phyloP scores from a whole-genome alignment of 2,797 vertebrate species.

The Prionace glauca region DNA sequence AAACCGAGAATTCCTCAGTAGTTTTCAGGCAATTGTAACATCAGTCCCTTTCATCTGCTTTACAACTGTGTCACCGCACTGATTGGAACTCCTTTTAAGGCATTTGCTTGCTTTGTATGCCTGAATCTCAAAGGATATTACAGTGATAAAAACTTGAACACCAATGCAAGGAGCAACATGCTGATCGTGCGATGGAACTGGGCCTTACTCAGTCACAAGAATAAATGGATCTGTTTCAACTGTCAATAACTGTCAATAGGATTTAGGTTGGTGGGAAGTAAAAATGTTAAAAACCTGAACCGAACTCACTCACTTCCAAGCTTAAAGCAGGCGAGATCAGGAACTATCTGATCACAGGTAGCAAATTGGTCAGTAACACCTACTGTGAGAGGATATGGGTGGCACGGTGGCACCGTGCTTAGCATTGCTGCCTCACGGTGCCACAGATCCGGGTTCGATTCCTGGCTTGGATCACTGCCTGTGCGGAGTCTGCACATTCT shows the following conservation, averaged over 20 bases:
- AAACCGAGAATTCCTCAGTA: constrained; percentile 75
- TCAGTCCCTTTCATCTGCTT: constrained; percentile 72
- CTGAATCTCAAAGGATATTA: constrained; percentile 56
- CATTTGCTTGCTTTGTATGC: constrained; percentile 70
- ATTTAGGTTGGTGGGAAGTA: background rate
- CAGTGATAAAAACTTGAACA: constrained; percentile 64
- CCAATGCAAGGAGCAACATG: constrained; percentile 61
- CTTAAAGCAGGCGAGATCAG: background rate
- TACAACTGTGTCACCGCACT: constrained; percentile 69
- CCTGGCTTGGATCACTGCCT: too few species aligned
- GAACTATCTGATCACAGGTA: background rate
- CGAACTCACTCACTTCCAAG: background rate
- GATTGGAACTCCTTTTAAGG: constrained; percentile 77
- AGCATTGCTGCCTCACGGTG: too few species aligned
- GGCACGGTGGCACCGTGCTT: too few species aligned
- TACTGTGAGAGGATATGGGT: too few species aligned
- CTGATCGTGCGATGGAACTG: constrained; percentile 50
- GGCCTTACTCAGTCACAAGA: constrained; percentile 55
- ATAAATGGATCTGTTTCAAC: background rate
- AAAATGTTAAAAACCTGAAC: background rate
- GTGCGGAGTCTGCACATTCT: too few species aligned
- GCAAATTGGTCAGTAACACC: background rate
- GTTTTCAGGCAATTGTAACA: constrained; percentile 74
- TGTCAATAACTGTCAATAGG: background rate
- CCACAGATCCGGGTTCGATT: too few species aligned